These are phyloP conservation scores for Haliaeetus leucogaster DNA, from an alignment of 2,113 vertebrate species.

Conservation along the genomic window DNA sequence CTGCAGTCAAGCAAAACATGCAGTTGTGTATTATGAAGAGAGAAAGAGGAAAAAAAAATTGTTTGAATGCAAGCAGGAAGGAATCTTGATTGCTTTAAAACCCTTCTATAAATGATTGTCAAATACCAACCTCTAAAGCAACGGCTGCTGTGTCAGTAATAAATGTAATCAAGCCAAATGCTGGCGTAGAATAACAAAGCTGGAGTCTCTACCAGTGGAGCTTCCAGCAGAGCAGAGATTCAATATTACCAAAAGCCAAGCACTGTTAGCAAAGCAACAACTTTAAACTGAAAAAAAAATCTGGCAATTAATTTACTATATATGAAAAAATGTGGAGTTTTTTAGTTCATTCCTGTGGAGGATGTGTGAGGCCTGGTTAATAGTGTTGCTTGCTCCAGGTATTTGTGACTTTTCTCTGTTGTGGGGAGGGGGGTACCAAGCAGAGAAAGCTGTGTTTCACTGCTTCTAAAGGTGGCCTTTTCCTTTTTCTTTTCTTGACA, in stretches of 20 bases:
- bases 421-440: not conserved
- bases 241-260: not conserved
- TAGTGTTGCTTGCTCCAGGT: not conserved
- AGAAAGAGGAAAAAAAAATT: not conserved
- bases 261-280: not conserved
- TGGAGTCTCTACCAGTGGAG: not conserved
- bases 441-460: not conserved
- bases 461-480: not conserved
- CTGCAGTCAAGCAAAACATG: not conserved
- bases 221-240: not conserved
- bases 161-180: not conserved
- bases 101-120: not conserved
- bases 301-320: not conserved
- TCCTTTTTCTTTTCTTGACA: conserved; percentile 51
- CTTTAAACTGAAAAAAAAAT: not conserved
- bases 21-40: not conserved
- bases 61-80: conserved; percentile 1
- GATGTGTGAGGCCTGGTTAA: no score
- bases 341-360: not conserved
- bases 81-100: not conserved
- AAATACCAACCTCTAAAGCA: not conserved
- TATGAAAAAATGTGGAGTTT: not conserved
- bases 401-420: not conserved
- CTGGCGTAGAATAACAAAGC: not conserved
- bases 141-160: not conserved